phyloP scores from a whole-genome alignment of 2,797 vertebrate species.

The Pitangus sulphuratus region DNA sequence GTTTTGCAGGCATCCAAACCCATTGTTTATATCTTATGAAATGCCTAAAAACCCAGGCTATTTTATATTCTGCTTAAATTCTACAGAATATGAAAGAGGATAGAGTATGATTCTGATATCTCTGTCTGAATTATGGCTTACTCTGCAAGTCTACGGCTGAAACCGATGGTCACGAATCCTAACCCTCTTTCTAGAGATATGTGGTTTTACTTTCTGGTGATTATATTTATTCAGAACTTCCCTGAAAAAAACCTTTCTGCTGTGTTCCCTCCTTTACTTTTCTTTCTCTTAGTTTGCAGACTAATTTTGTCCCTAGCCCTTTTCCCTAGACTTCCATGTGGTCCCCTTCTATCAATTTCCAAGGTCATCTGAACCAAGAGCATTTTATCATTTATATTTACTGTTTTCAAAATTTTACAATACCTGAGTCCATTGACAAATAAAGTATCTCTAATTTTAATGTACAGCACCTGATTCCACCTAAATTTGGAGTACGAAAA shows the following conservation, averaged over 20 bases:
- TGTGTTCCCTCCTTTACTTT: background rate
- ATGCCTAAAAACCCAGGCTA: background rate
- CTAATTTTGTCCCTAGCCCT: background rate
- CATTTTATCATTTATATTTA: background rate
- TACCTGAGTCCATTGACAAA: background rate
- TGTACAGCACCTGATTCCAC: background rate
- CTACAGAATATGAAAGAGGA: background rate
- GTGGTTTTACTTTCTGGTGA: background rate
- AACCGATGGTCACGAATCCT: background rate
- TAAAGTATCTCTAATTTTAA: background rate
- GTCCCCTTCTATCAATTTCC: background rate
- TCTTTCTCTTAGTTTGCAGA: background rate
- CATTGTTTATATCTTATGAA: background rate
- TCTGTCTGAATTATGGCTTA: background rate
- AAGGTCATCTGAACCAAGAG: background rate
- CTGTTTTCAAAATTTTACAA: background rate
- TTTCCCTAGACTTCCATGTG: background rate
- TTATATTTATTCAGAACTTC: background rate
- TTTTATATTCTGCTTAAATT: conserved; percentile 24
- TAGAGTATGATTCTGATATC: background rate
- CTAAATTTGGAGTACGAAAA: background rate
- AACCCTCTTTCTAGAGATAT: background rate
- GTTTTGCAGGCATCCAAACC: conserved; percentile 27
- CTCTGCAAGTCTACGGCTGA: background rate
- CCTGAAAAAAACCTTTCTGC: background rate